Evolutionary conservation across 1,140 invertebrate species (phyloP), one percentile per base, ranked within the genome.

Genomic region (Scaptodrosophila lebanonensis): DNA sequence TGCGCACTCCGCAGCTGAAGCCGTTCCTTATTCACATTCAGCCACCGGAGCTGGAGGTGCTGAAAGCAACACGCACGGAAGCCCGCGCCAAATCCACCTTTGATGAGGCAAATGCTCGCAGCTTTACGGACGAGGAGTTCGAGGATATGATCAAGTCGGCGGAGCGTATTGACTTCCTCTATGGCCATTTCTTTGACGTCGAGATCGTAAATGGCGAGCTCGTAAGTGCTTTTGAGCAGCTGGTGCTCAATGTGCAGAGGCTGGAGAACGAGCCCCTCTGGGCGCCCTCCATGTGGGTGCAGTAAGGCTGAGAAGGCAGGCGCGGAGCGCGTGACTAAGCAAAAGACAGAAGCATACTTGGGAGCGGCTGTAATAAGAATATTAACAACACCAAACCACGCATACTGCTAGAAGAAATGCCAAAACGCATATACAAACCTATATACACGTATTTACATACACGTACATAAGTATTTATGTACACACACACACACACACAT

Each of bases 11-110:
- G 9, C 94, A 96, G 70, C 89, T 99, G 60, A 98, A 98, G 87
- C 98, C 98, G 22, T 98, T 96, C 87, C 92, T 99, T 18, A 92
- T 99, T 62, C 99, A 97, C 86, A 91, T 99, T 13, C 95, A 95
- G 83, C 95, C 97, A 35, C 97, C 97, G 17, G 89, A 93, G 66
- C 91, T 98, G 62, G 93, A 96, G 35, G 90, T 92, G 43, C 89
- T 98, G 2, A 94, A 95, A 82, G 92, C 95, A 62, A 95, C 95
- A 0, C 90, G 96, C 65, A 92, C 91, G 50, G 91, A 93, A 30
- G 89, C 91, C 4, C 91, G 95, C 84, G 95, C 95, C 7, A 91
- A 95, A 64, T 97, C 95, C 13, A 96, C 95, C 7, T 97, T 97
- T 88, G 95, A 97, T 87, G 94, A 96, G 84, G 91, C 91, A 54